Evolutionary conservation across 2,113 vertebrate genomes (phyloP).

Genomic region (Numenius arquata): DNA sequence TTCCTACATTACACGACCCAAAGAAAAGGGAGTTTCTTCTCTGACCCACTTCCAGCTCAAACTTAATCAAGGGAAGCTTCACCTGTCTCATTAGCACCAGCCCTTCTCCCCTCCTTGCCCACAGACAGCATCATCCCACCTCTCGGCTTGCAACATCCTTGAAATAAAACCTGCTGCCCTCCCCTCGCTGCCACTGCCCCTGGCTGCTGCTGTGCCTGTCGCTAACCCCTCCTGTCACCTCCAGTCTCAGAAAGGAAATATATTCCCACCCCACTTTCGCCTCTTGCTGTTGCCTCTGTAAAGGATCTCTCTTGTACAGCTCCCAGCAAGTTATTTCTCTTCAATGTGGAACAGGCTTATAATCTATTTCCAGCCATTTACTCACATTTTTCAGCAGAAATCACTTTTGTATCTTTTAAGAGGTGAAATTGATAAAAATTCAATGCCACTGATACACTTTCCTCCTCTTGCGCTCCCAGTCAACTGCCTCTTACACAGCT

Average conservation of each 20-base stretch:
- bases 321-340: neutral
- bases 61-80: neutral
- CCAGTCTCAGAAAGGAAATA: neutral
- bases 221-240: neutral
- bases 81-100: neutral
- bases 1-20: neutral
- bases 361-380: neutral
- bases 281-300: neutral
- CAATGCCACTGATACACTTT: neutral
- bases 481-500: neutral
- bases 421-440: neutral
- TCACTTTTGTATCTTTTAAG: neutral
- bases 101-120: neutral
- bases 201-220: neutral
- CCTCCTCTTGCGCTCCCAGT: neutral
- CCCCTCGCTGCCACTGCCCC: neutral
- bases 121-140: rapidly evolving
- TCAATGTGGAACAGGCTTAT: neutral
- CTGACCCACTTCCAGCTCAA: neutral
- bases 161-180: neutral
- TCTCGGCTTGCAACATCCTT: neutral
- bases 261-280: neutral
- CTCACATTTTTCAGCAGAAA: neutral
- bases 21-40: neutral
- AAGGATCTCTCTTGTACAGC: neutral